A percentile compares a stretch with the other conserved stretches of the same genome.
phyloP scores from a whole-genome alignment of 2,888 invertebrate species.

The Tridacna crocea region DNA sequence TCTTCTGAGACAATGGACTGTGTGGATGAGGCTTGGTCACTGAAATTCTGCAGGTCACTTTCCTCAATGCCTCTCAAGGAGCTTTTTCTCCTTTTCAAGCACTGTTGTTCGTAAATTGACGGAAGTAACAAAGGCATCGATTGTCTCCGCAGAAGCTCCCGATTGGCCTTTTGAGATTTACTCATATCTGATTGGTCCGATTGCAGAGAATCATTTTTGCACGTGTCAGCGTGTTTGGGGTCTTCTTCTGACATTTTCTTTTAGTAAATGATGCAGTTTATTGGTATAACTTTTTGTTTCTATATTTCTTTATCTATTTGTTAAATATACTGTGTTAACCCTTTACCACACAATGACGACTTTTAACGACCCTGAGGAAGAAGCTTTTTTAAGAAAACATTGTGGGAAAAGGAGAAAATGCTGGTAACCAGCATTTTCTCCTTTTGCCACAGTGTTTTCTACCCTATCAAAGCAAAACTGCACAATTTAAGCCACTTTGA shows the following conservation, averaged over 20 bases:
- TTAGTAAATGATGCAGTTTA: no score
- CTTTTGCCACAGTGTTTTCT: no score
- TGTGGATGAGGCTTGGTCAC: background rate
- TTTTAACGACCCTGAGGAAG: no score
- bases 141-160: background rate
- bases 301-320: no score
- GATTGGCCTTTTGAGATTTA: background rate
- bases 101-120: conserved; percentile 5
- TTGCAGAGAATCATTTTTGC: background rate
- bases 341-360: no score
- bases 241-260: background rate
- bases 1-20: background rate
- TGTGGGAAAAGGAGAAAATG: no score
- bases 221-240: background rate
- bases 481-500: no score
- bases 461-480: no score
- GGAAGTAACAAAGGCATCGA: conserved; percentile 4
- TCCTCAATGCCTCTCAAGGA: background rate
- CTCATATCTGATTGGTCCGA: background rate
- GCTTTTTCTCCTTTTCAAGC: background rate
- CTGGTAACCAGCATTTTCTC: no score
- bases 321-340: no score
- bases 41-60: background rate
- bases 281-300: no score
- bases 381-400: no score